Evolutionary conservation across 2,888 invertebrate genomes (phyloP), one percentile per base, ranked within the genome.

Genomic region (Lymantria dispar): DNA sequence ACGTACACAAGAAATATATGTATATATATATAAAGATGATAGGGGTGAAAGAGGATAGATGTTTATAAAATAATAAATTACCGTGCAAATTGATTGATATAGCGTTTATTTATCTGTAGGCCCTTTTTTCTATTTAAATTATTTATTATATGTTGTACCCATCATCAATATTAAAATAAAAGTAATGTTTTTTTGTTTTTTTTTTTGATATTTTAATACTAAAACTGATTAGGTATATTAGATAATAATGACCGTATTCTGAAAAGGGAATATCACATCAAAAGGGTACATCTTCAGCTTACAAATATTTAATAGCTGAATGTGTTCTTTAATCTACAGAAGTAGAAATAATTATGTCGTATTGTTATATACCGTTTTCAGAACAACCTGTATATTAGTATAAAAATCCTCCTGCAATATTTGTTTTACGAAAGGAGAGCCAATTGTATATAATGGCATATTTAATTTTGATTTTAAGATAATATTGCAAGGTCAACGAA

Each of bases 341-440:
- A n/a, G 5, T 30, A 30, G 30, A 5, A 8, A 30, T 30, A 7
- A 33, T 10, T 7, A 33, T 33, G 8, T 2, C 8, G 1, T 8
- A 10, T 33, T 33, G 33, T 33, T 1, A 33, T 33, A 33, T 33
- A 33, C 33, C 10, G 33, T 33, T 33, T 33, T 33, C 10, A 10
- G 8, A 38, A 38, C 8, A 12, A 38, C 7, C 1, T n/a, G n/a
- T 38, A 50, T 59, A 53, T 38, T 52, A 48, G 44, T 42, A 43
- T 22, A 54, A 48, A 58, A 60, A 62, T 56, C 45, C 62, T 62
- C 67, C 62, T 66, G 49, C 54, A 54, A 51, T 60, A 66, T 66
- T 60, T 64, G 60, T 66, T 66, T 54, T 48, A 54, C 47, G 42
- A 62, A 60, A 42, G 64, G 64, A 56, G 67, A 49, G 60, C 58